Base-by-base conservation (phyloP, 2,888 invertebrate species). In the Acleris laterana region DNA sequence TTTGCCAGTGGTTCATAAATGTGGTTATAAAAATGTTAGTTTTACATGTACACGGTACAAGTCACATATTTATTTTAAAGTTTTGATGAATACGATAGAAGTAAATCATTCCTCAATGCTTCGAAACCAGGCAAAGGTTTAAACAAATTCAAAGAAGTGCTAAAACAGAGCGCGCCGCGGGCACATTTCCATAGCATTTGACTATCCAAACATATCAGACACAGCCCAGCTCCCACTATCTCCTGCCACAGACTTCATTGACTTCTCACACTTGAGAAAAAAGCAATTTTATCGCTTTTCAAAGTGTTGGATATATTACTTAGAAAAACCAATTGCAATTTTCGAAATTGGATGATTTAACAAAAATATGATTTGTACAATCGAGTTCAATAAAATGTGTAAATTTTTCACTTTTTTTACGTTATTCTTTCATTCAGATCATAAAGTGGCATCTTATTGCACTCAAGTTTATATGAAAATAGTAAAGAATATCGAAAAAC, bases 171-270 rank as follows among this genome's bases (percentile, higher is more conserved):
- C 72, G 75, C 76, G 77, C 79, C 78, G 75, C 77, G 82, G 77
- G 79, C 82, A 77, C 80, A 87, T 88, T 89, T 87, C 90, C 90
- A 90, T 92, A 84, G 88, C 88, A 91, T 92, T 92, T 91, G 91
- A 90, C 91, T 92, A 90, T 82, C 79, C 88, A 90, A 92, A 91
- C 89, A 88, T 88, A 89, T 89, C 87, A 86, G 82, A 76, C 69
- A 69, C 70, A 68, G 76, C 71, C 74, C 78, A 72, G 72, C 71
- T 77, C 74, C 80, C 85, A 89, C 90, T 90, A 89, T 89, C 85
- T 82, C 75, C 77, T 77, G 80, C 82, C 85, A 75, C 79, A 77
- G 80, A 79, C 80, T 88, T 89, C 90, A 90, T 88, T 88, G 89
- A 83, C 86, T 89, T 77, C 80, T 83, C 85, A 80, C 82, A 81